Evolutionary conservation across 2,797 vertebrate species (phyloP).

Genomic region (Oreortyx pictus): DNA sequence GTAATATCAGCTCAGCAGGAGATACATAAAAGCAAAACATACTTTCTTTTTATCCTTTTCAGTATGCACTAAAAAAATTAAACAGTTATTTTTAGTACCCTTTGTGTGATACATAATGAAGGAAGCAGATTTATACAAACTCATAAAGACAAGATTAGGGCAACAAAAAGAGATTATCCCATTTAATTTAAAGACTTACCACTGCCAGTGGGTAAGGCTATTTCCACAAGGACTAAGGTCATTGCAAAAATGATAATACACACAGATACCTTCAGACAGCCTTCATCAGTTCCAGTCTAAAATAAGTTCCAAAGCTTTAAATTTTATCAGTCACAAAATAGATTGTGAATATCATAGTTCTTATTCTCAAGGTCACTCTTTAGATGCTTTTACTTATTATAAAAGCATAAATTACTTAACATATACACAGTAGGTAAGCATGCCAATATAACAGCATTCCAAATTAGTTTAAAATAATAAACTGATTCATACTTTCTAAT

Average conservation of each 20-base stretch:
- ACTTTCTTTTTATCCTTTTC: slow-evolving; percentile 58
- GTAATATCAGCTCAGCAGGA: slow-evolving; percentile 59
- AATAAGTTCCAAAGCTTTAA: background rate
- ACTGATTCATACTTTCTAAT: too few species aligned
- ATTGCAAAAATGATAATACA: background rate
- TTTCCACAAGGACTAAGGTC: background rate
- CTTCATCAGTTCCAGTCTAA: background rate
- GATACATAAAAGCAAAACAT: slow-evolving; percentile 52
- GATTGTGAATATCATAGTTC: background rate
- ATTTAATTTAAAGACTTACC: slow-evolving; percentile 51
- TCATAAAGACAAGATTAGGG: slow-evolving; percentile 57
- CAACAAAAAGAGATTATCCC: slow-evolving; percentile 39
- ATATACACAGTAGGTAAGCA: background rate
- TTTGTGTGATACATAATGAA: slow-evolving; percentile 43
- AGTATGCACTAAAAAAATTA: background rate
- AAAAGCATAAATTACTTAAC: background rate
- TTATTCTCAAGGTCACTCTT: background rate
- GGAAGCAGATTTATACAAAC: slow-evolving; percentile 51
- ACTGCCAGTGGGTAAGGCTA: background rate
- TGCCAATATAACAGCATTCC: background rate
- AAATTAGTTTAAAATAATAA: background rate
- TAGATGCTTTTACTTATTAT: background rate
- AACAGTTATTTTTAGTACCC: slow-evolving; percentile 30
- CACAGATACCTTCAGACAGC: background rate
- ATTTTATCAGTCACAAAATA: background rate